Evolutionary conservation across 2,888 invertebrate species (phyloP).

Genomic region (Drosophila cognata): DNA sequence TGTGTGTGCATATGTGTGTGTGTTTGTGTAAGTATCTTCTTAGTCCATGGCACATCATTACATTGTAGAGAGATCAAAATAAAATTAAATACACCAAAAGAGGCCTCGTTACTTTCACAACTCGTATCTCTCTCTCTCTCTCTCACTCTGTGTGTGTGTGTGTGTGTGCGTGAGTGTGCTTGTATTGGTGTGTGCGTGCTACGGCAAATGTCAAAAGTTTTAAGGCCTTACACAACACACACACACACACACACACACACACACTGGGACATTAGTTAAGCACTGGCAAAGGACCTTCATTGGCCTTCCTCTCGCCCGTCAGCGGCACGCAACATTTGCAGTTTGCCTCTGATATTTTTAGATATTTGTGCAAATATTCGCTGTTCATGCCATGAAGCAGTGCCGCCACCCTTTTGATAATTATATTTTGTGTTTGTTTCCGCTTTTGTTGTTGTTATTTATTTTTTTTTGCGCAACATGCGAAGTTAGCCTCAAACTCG

Average conservation of each 20-base stretch:
- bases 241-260: conserved; percentile 15
- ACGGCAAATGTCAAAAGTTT: conserved; percentile 55
- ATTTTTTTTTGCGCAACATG: not conserved
- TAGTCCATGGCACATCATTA: conserved; percentile 42
- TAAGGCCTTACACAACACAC: conserved; percentile 19
- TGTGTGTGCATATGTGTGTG: not conserved
- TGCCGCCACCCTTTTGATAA: conserved; percentile 19
- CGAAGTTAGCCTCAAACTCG: conserved; percentile 1
- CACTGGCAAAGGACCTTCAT: conserved; percentile 29
- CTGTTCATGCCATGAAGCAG: conserved; percentile 18
- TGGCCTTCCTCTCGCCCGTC: conserved; percentile 35
- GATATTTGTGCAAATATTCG: conserved; percentile 48
- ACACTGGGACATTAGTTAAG: conserved; percentile 31
- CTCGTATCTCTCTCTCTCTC: not conserved
- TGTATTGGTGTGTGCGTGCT: conserved; percentile 39
- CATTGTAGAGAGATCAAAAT: conserved; percentile 30
- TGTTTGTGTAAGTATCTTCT: conserved; percentile 14
- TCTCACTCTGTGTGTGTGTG: not conserved
- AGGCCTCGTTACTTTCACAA: conserved; percentile 3
- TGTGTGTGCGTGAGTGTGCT: not conserved
- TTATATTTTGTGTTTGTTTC: conserved; percentile 31
- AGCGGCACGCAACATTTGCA: conserved; percentile 50
- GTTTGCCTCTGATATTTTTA: conserved; percentile 51
- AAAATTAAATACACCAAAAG: conserved; percentile 37
- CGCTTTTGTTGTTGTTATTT: not conserved